Evolutionary conservation across 2,113 vertebrate species (phyloP).

Genomic region (Sialia sialis): DNA sequence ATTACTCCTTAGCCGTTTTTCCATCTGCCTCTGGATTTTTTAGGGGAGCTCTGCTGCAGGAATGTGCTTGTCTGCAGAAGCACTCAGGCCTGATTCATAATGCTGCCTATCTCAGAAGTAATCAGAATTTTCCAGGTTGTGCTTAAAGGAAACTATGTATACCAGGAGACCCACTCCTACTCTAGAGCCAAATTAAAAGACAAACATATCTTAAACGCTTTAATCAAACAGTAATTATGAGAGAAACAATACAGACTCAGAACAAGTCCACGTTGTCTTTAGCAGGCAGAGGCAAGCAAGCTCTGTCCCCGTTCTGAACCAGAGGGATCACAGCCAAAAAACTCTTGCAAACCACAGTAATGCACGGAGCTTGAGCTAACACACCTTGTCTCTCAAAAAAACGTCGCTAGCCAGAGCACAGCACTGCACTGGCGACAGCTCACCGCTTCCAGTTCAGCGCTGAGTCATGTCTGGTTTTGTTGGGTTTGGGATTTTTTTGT

Average conservation of each 20-base stretch:
- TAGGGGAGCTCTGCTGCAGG: conserved; percentile 12
- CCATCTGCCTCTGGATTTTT: conserved; percentile 37
- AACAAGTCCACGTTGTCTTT: neutral
- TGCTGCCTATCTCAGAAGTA: neutral
- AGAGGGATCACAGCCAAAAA: neutral
- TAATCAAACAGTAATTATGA: conserved; percentile 35
- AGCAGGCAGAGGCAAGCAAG: conserved; percentile 48
- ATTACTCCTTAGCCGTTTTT: neutral
- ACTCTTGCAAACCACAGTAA: neutral
- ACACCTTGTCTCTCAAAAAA: neutral
- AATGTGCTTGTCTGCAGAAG: conserved; percentile 31
- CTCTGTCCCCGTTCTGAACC: neutral
- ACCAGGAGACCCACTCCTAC: neutral
- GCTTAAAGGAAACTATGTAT: neutral
- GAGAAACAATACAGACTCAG: neutral
- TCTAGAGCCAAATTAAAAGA: conserved; percentile 19
- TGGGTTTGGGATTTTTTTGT: neutral
- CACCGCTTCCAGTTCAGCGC: neutral
- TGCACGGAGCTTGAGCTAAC: neutral
- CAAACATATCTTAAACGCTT: neutral
- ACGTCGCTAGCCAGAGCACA: neutral
- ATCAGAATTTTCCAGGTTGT: neutral
- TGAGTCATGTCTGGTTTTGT: conserved; percentile 46
- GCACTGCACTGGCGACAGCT: neutral
- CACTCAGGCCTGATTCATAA: conserved; percentile 3